Evolutionary conservation across 2,797 vertebrate genomes (phyloP), one percentile per base, ranked within the genome.

Genomic region (Philypnodon macrostomus): DNA sequence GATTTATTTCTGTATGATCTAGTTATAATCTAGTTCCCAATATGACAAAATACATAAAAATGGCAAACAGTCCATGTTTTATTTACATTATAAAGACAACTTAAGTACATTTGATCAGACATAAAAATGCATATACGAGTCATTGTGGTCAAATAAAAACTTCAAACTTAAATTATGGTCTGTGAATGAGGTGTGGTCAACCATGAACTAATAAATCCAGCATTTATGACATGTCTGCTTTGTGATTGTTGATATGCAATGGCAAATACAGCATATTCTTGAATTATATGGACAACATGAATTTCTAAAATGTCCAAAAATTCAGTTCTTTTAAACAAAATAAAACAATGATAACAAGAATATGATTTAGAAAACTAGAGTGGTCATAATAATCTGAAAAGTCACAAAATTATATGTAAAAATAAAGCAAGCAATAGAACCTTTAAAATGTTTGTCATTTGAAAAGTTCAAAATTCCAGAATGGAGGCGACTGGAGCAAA

Each of bases 61-160:
- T 53, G 47, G 46, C 55, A 65, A 80, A 87, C 77, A 80, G 72
- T 79, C 68, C 69, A 73, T 70, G 64, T 87, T 91, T 90, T 90
- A 90, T 90, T 90, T 90, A 90, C 87, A 77, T 75, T 80, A 83
- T 64, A 70, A 80, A 86, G 71, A 83, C 75, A 78, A 63, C 63
- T 83, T 73, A 79, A 81, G 79, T 80, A 83, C 77, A 84, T 82
- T 77, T 82, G 66, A 81, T 83, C 34, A 53, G 64, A 83, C 79
- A 77, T 85, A 65, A 77, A 84, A 84, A 85, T 82, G 81, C 64
- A 82, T 79, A 69, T 76, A 41, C 49, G 48, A 59, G 67, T 58
- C 46, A 67, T 27, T 53, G 65, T 75, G 62, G 47, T 63, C 54
- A 52, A 51, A 69, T 71, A 38, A 73, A n/a, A n/a, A n/a, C n/a